Conservation (phyloP, 2,113 vertebrate genomes). For the Ceratotherium simum region DNA sequence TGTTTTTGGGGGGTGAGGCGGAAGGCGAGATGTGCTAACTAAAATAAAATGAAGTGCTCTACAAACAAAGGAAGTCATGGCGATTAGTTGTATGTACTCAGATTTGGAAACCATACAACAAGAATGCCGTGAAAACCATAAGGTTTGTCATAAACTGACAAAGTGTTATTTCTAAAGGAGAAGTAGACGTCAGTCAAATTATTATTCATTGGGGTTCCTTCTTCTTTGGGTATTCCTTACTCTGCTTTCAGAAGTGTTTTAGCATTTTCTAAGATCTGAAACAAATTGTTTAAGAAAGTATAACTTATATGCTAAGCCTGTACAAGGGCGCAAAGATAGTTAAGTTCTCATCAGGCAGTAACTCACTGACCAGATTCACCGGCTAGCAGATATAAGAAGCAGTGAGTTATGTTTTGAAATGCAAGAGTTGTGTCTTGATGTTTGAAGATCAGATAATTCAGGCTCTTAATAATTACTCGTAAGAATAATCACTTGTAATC, state of each 20-base stretch:
- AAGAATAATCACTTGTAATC: conserved; percentile 68
- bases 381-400: background rate
- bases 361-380: background rate
- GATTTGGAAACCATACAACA: background rate
- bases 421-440: conserved; percentile 1
- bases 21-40: background rate
- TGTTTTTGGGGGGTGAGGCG: background rate
- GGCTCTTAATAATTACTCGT: conserved; percentile 51
- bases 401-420: conserved; percentile 58
- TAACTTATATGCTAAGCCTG: background rate
- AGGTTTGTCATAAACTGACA: background rate
- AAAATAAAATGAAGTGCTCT: conserved; percentile 33
- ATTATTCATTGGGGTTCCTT: background rate
- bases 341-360: background rate
- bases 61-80: conserved; percentile 24
- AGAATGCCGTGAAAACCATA: background rate
- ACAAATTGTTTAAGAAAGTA: conserved; percentile 27
- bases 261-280: background rate
- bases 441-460: conserved; percentile 35
- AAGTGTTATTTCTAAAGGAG: background rate
- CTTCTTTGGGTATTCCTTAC: background rate
- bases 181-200: background rate
- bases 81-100: background rate
- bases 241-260: background rate
- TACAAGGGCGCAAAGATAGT: background rate